Base-by-base conservation (phyloP, 2,113 vertebrate genomes). In the Gopherus flavomarginatus region DNA sequence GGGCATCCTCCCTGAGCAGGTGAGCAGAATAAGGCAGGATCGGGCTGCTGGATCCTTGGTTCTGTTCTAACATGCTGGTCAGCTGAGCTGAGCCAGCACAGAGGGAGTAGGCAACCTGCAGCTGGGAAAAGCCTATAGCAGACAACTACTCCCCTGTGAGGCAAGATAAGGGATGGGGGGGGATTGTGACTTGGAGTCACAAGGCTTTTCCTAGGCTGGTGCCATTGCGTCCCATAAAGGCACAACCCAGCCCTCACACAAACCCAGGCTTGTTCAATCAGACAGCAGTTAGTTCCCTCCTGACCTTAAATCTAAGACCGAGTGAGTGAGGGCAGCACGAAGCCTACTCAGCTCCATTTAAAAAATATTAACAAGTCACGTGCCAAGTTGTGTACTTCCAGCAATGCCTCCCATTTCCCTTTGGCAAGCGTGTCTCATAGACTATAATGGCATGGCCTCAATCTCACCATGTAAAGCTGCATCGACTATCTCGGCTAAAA, bases 131-230 rank as follows among this genome's bases (percentile, higher is more conserved):
- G 35, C 14, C 31, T n/a, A n/a, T 14, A 69, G 35, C 65, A 38
- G 35, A 69, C 2, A 11, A 59, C 26, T 3, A 59, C 26, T 59
- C 26, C 26, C 26, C 11, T 11, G 2, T 21, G 2, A 19, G 47
- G 26, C 3, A 11, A 50, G 47, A n/a, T 4, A n/a, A 29, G 24
- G 75, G 44, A 12, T 31, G 56, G 3, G 42, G 42, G 29, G 11
- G 29, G 21, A 59, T 27, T 59, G 56, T 59, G 56, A 29, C 26
- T 59, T 57, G 10, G 24, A 11, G 24, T 53, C 24, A 29, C 80
- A 56, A 38, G 3, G 10, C 9, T 31, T 0, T 1, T 6, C 8
- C 50, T 0, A 1, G 3, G 35, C 31, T 86, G 53, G 2, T 65
- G 54, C 26, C 31, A 42, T 8, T 13, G 27, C 21, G 44, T 29